Evolutionary conservation across 2,113 vertebrate genomes (phyloP).

Genomic region (Actinemys pallida): DNA sequence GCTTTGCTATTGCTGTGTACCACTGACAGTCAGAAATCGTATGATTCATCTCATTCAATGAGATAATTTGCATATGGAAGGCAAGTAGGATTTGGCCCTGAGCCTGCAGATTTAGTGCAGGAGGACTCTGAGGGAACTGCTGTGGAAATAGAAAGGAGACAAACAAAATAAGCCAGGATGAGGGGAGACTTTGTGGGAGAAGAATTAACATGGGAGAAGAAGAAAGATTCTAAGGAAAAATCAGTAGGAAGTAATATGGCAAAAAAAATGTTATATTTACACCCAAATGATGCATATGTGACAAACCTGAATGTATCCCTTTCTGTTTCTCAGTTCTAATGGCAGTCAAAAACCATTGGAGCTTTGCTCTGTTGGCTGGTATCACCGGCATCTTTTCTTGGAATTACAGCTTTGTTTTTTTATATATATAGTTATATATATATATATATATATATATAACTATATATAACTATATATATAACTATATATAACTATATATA

Average conservation of each 20-base stretch:
- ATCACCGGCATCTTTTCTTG: neutral
- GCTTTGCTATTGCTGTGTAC: neutral
- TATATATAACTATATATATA: too few relatives aligned
- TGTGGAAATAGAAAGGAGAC: neutral
- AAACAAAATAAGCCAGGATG: accelerated
- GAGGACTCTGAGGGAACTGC: neutral
- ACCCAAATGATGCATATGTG: neutral
- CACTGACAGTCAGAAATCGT: neutral
- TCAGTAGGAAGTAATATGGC: neutral
- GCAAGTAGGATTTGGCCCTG: neutral
- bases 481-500: too few relatives aligned
- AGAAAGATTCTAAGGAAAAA: neutral
- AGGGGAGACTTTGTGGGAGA: neutral
- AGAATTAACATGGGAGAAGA: neutral
- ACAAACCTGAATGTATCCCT: neutral
- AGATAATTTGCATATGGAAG: neutral
- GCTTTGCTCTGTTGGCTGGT: neutral
- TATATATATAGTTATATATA: too few relatives aligned
- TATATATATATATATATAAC: too few relatives aligned
- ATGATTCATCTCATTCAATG: neutral
- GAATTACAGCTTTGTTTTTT: neutral
- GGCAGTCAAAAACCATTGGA: neutral
- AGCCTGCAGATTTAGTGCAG: neutral
- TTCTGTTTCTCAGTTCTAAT: neutral
- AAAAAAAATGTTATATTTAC: neutral